phyloP scores from a whole-genome alignment of 2,888 invertebrate genomes.

The Drosophila picticornis region DNA sequence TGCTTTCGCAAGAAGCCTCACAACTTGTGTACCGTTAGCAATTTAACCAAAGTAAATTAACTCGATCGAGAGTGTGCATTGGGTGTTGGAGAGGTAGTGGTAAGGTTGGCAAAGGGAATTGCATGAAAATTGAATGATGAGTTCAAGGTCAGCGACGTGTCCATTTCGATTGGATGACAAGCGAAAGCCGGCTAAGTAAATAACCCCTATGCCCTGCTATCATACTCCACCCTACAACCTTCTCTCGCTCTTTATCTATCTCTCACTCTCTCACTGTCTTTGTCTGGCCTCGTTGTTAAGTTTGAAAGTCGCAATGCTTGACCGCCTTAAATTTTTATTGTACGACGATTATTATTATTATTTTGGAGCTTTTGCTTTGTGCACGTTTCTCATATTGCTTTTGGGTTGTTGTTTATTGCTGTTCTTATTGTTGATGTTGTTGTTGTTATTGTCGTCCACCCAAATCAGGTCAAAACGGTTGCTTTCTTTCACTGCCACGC shows the following conservation, averaged over 20 bases:
- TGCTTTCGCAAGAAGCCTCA: conserved; percentile 13
- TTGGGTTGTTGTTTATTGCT: conserved; percentile 19
- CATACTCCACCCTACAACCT: not conserved
- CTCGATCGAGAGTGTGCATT: conserved; percentile 22
- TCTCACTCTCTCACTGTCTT: not conserved
- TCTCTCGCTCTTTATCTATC: not conserved
- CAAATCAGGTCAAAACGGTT: conserved; percentile 76
- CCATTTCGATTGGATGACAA: conserved; percentile 72
- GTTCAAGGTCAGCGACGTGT: conserved; percentile 82
- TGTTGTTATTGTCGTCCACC: conserved; percentile 25
- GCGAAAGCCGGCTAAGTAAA: conserved; percentile 53
- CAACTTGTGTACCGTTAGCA: conserved; percentile 71
- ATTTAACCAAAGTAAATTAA: conserved; percentile 70
- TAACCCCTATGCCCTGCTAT: not conserved
- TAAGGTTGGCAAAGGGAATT: not conserved
- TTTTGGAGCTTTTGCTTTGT: conserved; percentile 60
- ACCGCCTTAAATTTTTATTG: conserved; percentile 60
- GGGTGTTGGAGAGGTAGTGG: not conserved
- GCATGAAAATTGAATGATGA: conserved; percentile 63
- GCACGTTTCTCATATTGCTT: conserved; percentile 56
- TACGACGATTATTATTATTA: conserved; percentile 53
- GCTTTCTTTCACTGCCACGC: conserved; percentile 75
- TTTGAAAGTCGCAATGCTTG: conserved; percentile 65
- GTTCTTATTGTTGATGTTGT: conserved; percentile 7
- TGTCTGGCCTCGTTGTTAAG: conserved; percentile 34